Conservation (phyloP, 2,888 invertebrate genomes). For the Hymenopus coronatus region DNA sequence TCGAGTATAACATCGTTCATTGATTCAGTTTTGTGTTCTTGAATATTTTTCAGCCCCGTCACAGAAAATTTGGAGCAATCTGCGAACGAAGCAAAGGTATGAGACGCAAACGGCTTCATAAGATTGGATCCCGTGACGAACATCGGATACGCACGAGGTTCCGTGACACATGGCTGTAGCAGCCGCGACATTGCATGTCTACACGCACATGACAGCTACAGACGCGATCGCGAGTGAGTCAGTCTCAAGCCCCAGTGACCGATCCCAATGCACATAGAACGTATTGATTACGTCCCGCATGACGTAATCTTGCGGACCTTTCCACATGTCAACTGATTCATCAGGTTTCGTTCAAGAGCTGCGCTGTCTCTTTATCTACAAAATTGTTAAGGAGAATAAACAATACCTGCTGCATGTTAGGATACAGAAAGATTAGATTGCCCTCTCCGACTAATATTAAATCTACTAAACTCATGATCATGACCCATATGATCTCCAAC, state of each 20-base stretch:
- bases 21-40: no score
- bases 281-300: neutral
- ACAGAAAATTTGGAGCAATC: no score
- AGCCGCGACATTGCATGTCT: no score
- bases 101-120: no score
- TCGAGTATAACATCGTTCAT: no score
- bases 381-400: neutral
- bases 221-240: neutral
- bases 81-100: no score
- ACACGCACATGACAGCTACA: no score
- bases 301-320: neutral
- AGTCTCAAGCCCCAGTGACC: neutral
- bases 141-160: no score
- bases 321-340: neutral
- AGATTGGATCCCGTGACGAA: no score
- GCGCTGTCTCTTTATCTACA: neutral
- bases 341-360: neutral
- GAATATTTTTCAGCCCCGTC: no score
- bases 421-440: neutral
- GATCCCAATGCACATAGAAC: neutral
- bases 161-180: no score
- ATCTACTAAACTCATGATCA: neutral
- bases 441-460: neutral
- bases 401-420: neutral
- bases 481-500: no score